A percentile compares a stretch with the other conserved stretches of the same genome.
Evolutionary conservation across 2,888 invertebrate genomes (phyloP).

Genomic region (Caenorhabditis sp.): DNA sequence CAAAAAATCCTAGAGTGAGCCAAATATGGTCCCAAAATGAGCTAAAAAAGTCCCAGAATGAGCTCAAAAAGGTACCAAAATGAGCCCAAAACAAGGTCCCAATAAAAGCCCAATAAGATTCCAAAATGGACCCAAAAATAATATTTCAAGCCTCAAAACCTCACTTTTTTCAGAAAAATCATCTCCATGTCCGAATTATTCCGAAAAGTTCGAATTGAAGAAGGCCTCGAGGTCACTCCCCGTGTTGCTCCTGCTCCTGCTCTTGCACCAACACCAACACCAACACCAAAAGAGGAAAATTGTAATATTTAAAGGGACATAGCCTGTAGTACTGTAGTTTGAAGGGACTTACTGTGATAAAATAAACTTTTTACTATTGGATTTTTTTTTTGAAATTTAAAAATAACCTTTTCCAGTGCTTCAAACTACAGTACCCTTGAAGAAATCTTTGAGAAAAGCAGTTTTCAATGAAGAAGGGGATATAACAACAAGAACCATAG

Average conservation of each 20-base stretch:
- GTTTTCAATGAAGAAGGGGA: conserved; percentile 5
- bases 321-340: not conserved
- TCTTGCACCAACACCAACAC: not conserved
- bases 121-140: too few species aligned
- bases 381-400: not conserved
- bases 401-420: not conserved
- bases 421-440: not conserved
- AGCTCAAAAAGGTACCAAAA: too few species aligned
- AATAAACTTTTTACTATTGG: too few species aligned
- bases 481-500: conserved; percentile 5
- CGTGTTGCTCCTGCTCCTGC: too few species aligned
- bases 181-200: conserved; percentile 32
- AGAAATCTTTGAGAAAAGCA: not conserved
- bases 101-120: too few species aligned
- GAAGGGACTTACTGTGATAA: not conserved
- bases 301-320: not conserved
- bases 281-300: not conserved
- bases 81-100: too few species aligned
- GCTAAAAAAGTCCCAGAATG: too few species aligned
- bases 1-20: too few species aligned
- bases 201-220: conserved; percentile 33
- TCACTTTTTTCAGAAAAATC: conserved; percentile 33
- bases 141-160: too few species aligned
- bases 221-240: conserved; percentile 37
- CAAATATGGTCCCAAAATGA: too few species aligned